Percentiles rank a stretch among this genome's conserved stretches.
Evolutionary conservation across 2,113 vertebrate genomes (phyloP).

Genomic region (Chrysochloris asiatica): DNA sequence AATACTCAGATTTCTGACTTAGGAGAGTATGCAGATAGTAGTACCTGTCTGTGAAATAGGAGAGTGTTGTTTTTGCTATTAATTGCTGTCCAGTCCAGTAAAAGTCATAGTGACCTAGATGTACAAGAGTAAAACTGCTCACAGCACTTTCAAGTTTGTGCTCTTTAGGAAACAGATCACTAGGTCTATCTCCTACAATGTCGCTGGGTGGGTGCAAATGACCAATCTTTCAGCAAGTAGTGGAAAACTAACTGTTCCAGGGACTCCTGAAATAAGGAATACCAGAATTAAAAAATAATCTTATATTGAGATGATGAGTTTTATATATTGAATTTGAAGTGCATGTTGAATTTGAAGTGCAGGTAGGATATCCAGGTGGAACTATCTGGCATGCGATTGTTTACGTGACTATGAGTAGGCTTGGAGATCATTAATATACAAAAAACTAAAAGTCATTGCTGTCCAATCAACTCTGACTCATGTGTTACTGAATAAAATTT

Average conservation of each 20-base stretch:
- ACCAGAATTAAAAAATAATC: background rate
- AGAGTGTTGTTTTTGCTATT: background rate
- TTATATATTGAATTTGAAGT: too few relatives aligned
- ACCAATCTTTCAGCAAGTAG: background rate
- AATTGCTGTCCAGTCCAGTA: background rate
- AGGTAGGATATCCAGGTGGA: background rate
- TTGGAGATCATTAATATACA: background rate
- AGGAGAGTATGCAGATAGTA: background rate
- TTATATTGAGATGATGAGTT: background rate
- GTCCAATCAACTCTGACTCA: background rate
- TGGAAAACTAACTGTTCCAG: background rate
- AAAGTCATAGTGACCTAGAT: fast-evolving
- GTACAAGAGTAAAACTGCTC: background rate
- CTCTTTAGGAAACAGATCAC: background rate
- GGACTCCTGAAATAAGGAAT: background rate
- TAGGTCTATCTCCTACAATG: background rate
- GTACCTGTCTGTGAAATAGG: background rate
- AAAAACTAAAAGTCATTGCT: background rate
- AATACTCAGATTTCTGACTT: background rate
- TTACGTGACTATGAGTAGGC: background rate
- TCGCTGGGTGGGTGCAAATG: background rate
- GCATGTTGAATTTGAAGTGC: background rate
- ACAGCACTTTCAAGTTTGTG: background rate
- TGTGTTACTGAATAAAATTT: too few relatives aligned
- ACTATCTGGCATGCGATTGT: background rate